Evolutionary conservation across 2,797 vertebrate genomes (phyloP).

Genomic region (Hippocampus kuda): DNA sequence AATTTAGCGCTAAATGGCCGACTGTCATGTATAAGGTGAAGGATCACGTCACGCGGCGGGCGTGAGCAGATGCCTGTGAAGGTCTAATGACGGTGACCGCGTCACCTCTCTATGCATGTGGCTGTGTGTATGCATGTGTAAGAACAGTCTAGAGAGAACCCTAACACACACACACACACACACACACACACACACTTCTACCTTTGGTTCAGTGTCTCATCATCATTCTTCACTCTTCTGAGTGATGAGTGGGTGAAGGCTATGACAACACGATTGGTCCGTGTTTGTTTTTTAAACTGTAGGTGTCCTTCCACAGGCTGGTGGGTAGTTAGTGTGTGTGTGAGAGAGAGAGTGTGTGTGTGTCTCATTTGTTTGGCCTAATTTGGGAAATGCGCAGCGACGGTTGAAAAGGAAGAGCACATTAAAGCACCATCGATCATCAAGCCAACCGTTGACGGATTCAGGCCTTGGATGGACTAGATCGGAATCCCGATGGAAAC

Average conservation of each 20-base stretch:
- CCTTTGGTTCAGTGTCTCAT: too few species aligned
- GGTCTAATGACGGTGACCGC: conserved; percentile 65
- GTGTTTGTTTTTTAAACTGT: too few species aligned
- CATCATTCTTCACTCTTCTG: too few species aligned
- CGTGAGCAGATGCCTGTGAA: conserved; percentile 64
- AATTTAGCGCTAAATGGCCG: conserved; percentile 62
- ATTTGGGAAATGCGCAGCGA: conserved; percentile 80
- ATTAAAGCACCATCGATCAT: conserved; percentile 75
- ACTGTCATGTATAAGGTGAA: conserved; percentile 66
- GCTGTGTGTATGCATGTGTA: conserved; percentile 13
- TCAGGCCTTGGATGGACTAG: conserved; percentile 38
- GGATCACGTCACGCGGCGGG: conserved; percentile 58
- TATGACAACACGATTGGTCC: too few species aligned
- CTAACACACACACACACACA: not conserved
- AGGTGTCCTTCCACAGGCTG: too few species aligned
- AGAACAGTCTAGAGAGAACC: conserved; percentile 6
- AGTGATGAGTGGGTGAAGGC: too few species aligned
- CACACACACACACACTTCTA: not conserved
- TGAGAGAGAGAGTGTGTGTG: not conserved
- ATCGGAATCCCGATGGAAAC: conserved; percentile 55
- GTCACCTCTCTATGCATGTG: conserved; percentile 36
- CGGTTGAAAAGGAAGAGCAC: conserved; percentile 62
- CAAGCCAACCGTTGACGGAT: conserved; percentile 60
- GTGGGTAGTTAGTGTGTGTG: too few species aligned
- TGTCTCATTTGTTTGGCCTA: conserved; percentile 58